Percentiles rank a stretch among this genome's conserved stretches.
Conservation (phyloP, 2,113 vertebrate genomes). For the Talpa occidentalis region DNA sequence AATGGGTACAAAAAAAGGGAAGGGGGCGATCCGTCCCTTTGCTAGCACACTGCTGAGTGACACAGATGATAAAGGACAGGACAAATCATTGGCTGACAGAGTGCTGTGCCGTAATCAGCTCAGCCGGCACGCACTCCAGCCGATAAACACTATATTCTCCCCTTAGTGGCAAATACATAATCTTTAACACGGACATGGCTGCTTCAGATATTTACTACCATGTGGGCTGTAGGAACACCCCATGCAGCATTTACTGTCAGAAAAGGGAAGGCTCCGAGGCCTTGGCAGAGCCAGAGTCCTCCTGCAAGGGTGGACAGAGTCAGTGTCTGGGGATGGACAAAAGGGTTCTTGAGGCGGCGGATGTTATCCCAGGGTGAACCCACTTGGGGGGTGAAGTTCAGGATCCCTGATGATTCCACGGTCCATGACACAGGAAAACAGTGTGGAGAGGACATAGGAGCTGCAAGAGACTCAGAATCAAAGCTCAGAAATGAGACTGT, state of each 20-base stretch:
- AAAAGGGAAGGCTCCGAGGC: neutral
- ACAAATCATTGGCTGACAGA: conserved; percentile 91
- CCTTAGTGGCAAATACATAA: conserved; percentile 87
- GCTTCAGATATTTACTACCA: conserved; percentile 86
- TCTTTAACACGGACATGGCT: conserved; percentile 87
- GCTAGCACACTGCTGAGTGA: conserved; percentile 89
- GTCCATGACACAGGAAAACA: neutral
- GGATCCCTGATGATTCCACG: rapidly evolving
- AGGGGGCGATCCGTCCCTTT: conserved; percentile 86
- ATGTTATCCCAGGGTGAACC: neutral
- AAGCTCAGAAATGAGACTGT: neutral
- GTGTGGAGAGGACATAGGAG: neutral
- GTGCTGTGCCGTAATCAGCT: conserved; percentile 88
- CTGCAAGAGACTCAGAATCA: rapidly evolving
- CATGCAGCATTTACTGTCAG: too few species aligned
- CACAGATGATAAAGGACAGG: conserved; percentile 94
- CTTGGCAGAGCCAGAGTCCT: neutral
- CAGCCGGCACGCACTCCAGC: conserved; percentile 87
- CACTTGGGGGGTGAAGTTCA: too few species aligned
- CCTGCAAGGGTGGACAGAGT: neutral
- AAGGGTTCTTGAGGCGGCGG: neutral
- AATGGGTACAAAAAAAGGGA: conserved; percentile 88
- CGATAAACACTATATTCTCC: conserved; percentile 89
- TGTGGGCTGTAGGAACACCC: conserved; percentile 77
- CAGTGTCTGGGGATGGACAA: neutral